Evolutionary conservation across 2,113 vertebrate species (phyloP), one percentile per base, ranked within the genome.

Genomic region (Heliornis fulica): DNA sequence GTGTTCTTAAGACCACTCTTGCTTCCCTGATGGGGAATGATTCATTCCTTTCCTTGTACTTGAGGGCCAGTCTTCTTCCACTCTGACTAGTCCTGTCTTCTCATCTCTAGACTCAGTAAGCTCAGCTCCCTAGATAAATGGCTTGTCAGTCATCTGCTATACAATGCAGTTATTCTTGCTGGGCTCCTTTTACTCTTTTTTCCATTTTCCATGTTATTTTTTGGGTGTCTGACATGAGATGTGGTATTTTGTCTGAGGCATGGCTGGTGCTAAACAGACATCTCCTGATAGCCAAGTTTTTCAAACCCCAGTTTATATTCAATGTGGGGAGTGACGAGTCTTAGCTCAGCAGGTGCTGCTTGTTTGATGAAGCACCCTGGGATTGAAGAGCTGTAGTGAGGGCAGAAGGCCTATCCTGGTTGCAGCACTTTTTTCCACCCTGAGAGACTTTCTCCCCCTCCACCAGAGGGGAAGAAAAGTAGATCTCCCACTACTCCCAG

Each of bases 101-200:
- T 81, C 59, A 66, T 41, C 59, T 66, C 46, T 90, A 92, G 64
- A 89, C 64, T 93, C 83, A 95, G 87, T 78, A 95, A 92, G 29
- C 38, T 90, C 34, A 89, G 20, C 21, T 87, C 29, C 82, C 60
- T n/a, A 90, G 89, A 75, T 93, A 90, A 89, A 89, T 81, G 83
- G 21, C 71, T 74, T 94, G 91, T 92, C 91, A 92, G 68, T 90
- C 64, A 15, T 83, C 80, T 80, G 66, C 83, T 29, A n/a, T 85
- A 61, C 66, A 82, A 57, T 61, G 70, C 68, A 66, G 45, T 74
- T 94, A 90, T 61, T 92, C 77, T 83, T 90, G 71, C 41, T 74
- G 12, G 10, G 93, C 83, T 78, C 84, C 85, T 93, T 86, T 34
- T 80, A 28, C 68, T 90, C 53, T 86, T 85, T 86, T 85, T 75